These are phyloP conservation scores for Dorcus parallelipipedus DNA, from an alignment of 2,888 invertebrate genomes.

Conservation along the genomic window DNA sequence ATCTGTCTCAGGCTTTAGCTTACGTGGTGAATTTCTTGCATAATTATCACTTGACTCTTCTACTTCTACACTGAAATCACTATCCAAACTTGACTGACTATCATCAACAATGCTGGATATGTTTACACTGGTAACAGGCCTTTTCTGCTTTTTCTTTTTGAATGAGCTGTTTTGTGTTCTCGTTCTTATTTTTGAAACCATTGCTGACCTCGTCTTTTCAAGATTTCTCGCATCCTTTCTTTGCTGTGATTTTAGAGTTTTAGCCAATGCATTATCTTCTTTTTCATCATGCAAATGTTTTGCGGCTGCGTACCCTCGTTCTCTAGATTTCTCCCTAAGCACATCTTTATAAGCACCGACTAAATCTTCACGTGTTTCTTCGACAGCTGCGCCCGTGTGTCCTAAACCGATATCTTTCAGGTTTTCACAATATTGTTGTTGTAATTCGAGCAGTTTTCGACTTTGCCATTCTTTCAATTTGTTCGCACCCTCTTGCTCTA, in stretches of 20 bases:
- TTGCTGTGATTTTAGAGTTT: slow-evolving; percentile 34
- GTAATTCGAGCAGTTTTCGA: slow-evolving; percentile 50
- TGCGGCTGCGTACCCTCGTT: slow-evolving; percentile 47
- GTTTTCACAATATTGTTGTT: slow-evolving; percentile 53
- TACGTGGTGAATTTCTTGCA: background rate
- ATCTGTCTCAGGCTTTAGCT: background rate
- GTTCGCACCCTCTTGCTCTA: slow-evolving; percentile 51
- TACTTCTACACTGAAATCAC: background rate
- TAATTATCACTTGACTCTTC: background rate
- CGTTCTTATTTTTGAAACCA: slow-evolving; percentile 41
- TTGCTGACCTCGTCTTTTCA: slow-evolving; percentile 49
- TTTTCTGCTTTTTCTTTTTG: slow-evolving; percentile 26
- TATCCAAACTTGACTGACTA: slow-evolving; percentile 1
- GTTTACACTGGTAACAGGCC: slow-evolving; percentile 19
- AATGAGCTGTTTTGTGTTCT: slow-evolving; percentile 11
- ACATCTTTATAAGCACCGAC: slow-evolving; percentile 25
- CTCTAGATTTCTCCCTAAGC: slow-evolving; percentile 39
- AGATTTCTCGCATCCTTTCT: slow-evolving; percentile 45
- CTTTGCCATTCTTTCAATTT: slow-evolving; percentile 55
- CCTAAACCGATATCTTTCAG: slow-evolving; percentile 53
- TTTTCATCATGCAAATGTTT: slow-evolving; percentile 42
- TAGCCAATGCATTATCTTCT: slow-evolving; percentile 29
- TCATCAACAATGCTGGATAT: slow-evolving; percentile 7
- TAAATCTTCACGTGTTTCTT: slow-evolving; percentile 41
- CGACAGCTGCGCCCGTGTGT: slow-evolving; percentile 48